Evolutionary conservation across 2,888 invertebrate genomes (phyloP).

Genomic region (Agrotis clavis): DNA sequence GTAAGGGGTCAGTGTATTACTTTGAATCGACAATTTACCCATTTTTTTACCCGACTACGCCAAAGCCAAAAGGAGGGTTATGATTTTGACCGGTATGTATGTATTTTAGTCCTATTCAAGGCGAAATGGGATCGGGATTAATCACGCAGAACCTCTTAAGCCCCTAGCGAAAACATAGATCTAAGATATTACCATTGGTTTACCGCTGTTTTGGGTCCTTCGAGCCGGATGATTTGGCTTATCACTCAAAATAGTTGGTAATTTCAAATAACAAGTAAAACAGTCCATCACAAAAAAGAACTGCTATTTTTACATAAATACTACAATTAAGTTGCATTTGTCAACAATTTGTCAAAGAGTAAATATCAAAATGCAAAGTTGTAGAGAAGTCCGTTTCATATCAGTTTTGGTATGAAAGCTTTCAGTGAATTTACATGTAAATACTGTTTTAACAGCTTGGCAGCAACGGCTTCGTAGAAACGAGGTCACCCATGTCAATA

Average conservation of each 20-base stretch:
- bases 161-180: too few relatives aligned
- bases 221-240: background rate
- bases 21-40: too few relatives aligned
- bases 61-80: too few relatives aligned
- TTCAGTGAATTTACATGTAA: background rate
- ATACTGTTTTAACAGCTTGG: background rate
- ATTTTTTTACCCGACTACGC: too few relatives aligned
- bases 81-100: too few relatives aligned
- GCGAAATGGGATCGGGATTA: background rate
- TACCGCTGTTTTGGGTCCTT: background rate
- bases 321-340: background rate
- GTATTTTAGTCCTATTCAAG: too few relatives aligned
- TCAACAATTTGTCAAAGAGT: background rate
- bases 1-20: too few relatives aligned
- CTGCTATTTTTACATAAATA: background rate
- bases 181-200: background rate
- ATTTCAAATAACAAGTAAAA: background rate
- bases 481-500: slow-evolving; percentile 5
- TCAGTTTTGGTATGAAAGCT: background rate
- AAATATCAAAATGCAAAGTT: too few relatives aligned
- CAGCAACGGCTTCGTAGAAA: background rate
- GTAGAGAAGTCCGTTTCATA: too few relatives aligned
- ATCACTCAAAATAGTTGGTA: background rate
- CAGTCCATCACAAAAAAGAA: background rate
- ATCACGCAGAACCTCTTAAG: background rate